Base-by-base conservation (phyloP, 1,140 invertebrate species). In the Diachasmimorpha longicaudata region DNA sequence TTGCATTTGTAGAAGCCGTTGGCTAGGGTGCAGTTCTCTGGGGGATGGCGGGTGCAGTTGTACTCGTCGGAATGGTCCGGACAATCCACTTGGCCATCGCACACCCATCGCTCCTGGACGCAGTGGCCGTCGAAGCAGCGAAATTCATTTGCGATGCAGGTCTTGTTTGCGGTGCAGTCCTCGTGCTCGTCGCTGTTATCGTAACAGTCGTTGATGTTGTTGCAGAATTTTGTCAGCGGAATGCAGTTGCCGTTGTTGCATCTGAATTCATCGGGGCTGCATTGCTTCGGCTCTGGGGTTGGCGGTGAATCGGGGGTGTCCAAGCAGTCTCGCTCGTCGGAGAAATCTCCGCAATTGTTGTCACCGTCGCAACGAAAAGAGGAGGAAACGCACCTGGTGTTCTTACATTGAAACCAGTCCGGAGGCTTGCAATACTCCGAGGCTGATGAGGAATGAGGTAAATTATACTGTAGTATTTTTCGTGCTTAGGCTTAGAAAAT, bases 161-260 rank as follows among this genome's bases (percentile, higher is more conserved):
- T 68, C 42, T 39, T 39, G 0, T 82, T 19, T 16, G 76, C 55
- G 1, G 70, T 77, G 23, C 85, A 86, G 16, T 37, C 73, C 0
- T 31, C 8, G n/a, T 79, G 89, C 88, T 98, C 96, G 87, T 98
- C 96, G 70, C 92, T 94, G 0, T 89, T 89, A 84, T 95, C 94
- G 14, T 87, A 84, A 82, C 96, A 97, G 83, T 96, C 93, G 1
- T 86, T 70, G 8, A 93, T 89, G 16, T 92, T 91, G 86, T 97
- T 93, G 84, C 96, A 97, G 9, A 95, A 95, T 14, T 95, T 89
- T 74, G 92, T 90, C 76, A 91, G 90, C 0, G 95, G 94, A 77
- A 98, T 94, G 86, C 96, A 97, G 9, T 70, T 31, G 11, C 91
- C 91, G 83, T 91, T 90, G 0, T 87, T 84, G 82, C 94, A 94